Base-by-base conservation (phyloP, 2,888 invertebrate genomes). In the Schizotus pectinicornis region DNA sequence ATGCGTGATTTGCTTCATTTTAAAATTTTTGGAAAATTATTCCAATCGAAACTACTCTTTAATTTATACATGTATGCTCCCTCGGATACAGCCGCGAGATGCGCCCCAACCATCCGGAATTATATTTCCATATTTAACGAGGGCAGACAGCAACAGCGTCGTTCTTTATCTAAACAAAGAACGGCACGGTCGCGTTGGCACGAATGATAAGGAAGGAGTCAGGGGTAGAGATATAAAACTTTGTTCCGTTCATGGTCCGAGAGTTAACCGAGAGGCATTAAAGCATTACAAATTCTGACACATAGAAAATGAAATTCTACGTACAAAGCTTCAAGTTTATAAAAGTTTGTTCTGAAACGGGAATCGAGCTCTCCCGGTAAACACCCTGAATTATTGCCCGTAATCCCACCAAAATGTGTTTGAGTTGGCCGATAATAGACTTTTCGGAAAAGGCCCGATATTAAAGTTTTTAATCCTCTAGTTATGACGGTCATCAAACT, bases 231-330 rank as follows among this genome's bases (percentile, higher is more conserved):
- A 43, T 49, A 39, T 46, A 59, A 53, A 61, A 62, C 60, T 62
- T 59, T 49, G 62, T 39, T 52, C 47, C 58, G 51, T 55, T 57
- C 52, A 34, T 51, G 47, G 56, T 41, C 58, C 41, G 47, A 51
- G 45, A 50, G 59, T 49, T 59, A 49, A 55, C 50, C 36, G 58
- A 60, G 55, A 63, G 62, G 66, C 59, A 65, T 64, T 64, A 65
- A 64, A 64, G 62, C 65, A 62, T 64, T 66, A 61, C 63, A 64
- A 60, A 66, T 64, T 64, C 63, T 64, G 65, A 68, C 65, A 65
- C 65, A 64, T 63, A 55, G 53, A 59, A 62, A 61, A 67, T 65
- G 61, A 64, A 68, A 64, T 67, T 65, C 56, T 53, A 48, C 60
- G 39, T 56, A 66, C 62, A 62, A 62, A 63, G 54, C 58, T 56